Evolutionary conservation across 2,888 invertebrate genomes (phyloP), one percentile per base, ranked within the genome.

Genomic region (Brenthis ino): DNA sequence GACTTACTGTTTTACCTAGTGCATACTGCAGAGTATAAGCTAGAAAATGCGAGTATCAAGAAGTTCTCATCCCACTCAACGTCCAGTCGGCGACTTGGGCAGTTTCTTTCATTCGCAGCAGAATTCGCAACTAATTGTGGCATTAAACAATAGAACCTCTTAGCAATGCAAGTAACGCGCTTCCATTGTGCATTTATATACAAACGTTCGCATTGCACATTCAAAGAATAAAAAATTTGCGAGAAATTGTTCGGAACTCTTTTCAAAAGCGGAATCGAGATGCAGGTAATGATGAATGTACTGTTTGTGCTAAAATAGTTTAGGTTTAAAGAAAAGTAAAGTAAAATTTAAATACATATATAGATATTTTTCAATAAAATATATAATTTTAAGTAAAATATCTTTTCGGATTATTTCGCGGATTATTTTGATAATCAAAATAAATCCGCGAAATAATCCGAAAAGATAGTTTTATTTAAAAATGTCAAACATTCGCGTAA

Each of bases 121-220:
- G 88, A 87, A 87, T 89, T 85, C 89, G 80, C 83, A 85, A 85
- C 85, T 85, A 91, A 91, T 91, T 91, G 90, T 88, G 85, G 83
- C 86, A 91, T 92, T 91, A 92, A 92, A 92, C 92, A 92, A 92
- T 92, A 91, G 92, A 89, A 89, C 86, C 92, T 91, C 90, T 91
- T 89, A 89, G 87, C 85, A 82, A 82, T 80, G 85, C 82, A 84
- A 85, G 82, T 83, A 80, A 82, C 82, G 82, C 84, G 83, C 80
- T 76, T 78, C 78, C 81, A 82, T 85, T 84, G 85, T 87, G 82
- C 72, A 76, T 76, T 77, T 77, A 74, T 77, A 74, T 75, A 76
- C 79, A 78, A 80, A 77, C 76, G 77, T 77, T 79, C 78, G 76
- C 75, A 77, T 78, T 78, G 79, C 78, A 77, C 75, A 74, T 76